phyloP scores from a whole-genome alignment of 2,888 invertebrate species.

The Parasteatoda lunata region DNA sequence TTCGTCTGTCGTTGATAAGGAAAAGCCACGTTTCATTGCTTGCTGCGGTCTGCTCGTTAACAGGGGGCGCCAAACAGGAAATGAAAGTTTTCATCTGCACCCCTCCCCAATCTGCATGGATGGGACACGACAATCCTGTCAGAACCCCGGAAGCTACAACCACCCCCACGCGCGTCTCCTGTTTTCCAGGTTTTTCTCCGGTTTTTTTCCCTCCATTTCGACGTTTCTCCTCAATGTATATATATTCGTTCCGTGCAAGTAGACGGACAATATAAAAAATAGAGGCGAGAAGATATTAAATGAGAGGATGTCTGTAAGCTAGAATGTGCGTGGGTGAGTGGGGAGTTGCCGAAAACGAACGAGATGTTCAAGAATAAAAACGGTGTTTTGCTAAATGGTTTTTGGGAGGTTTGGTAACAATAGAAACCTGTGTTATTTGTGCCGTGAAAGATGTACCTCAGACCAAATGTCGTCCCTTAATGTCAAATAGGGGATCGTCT shows the following conservation, averaged over 20 bases:
- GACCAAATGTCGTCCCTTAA: slow-evolving; percentile 3
- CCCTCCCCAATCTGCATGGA: slow-evolving; percentile 56
- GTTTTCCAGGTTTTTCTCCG: slow-evolving; percentile 25
- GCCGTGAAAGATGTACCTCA: slow-evolving; percentile 35
- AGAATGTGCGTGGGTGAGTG: background rate
- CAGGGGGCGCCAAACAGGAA: slow-evolving; percentile 58
- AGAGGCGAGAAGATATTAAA: slow-evolving; percentile 48
- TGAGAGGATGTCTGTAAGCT: slow-evolving; percentile 26
- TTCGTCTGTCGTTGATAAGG: slow-evolving; percentile 36
- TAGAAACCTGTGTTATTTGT: slow-evolving; percentile 40
- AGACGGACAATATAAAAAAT: slow-evolving; percentile 36
- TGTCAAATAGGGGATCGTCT: slow-evolving; percentile 9
- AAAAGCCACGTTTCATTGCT: slow-evolving; percentile 38
- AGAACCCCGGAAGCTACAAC: slow-evolving; percentile 37
- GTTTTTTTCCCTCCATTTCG: slow-evolving; percentile 8
- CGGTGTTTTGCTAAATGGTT: slow-evolving; percentile 46
- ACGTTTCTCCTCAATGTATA: background rate
- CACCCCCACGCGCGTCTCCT: slow-evolving; percentile 27
- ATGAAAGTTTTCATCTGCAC: slow-evolving; percentile 67
- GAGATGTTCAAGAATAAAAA: slow-evolving; percentile 26
- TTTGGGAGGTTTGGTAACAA: slow-evolving; percentile 28
- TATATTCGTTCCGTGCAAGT: background rate
- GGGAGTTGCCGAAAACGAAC: background rate
- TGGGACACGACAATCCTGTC: slow-evolving; percentile 1
- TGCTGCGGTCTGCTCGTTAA: slow-evolving; percentile 63